These are phyloP conservation scores for Lycopodina hypogea DNA, from an alignment of 37 sponge, comb jelly and placozoan species.

Conservation along the genomic window DNA sequence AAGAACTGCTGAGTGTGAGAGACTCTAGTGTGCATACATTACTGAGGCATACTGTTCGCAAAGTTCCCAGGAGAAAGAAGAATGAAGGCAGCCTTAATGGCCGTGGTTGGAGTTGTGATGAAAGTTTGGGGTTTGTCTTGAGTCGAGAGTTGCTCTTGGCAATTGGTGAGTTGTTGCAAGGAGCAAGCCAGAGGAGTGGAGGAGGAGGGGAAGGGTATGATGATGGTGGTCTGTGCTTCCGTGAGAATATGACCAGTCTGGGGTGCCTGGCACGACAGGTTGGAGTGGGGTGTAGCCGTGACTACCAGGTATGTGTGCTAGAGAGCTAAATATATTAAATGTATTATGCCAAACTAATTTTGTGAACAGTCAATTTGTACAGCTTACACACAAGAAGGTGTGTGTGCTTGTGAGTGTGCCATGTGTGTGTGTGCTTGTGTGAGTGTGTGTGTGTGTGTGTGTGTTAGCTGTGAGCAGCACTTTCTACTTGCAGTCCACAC, in stretches of 20 bases:
- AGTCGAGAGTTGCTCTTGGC: conserved; percentile 49
- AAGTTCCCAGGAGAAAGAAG: conserved; percentile 38
- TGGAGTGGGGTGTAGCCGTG: conserved; percentile 70
- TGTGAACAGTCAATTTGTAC: neutral
- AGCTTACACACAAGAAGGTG: neutral
- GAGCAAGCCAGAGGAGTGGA: neutral
- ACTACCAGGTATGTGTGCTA: conserved; percentile 55
- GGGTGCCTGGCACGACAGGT: conserved; percentile 59
- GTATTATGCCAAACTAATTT: neutral
- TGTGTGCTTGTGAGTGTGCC: neutral
- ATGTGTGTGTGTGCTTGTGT: neutral
- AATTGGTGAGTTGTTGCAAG: conserved; percentile 60
- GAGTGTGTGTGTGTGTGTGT: too few relatives aligned
- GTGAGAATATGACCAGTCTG: too few relatives aligned
- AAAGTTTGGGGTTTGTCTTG: conserved; percentile 63
- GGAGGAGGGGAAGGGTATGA: conserved; percentile 3
- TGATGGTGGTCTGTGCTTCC: conserved; percentile 38
- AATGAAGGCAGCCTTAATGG: conserved; percentile 47
- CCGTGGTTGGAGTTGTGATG: conserved; percentile 58
- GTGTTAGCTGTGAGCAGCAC: too few relatives aligned
- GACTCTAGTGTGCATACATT: conserved; percentile 47
- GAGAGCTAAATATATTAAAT: neutral
- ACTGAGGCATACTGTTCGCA: conserved; percentile 51
- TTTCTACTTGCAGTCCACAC: too few relatives aligned
- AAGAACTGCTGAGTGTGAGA: conserved; percentile 38